A percentile compares a stretch with the other conserved stretches of the same genome.
These are phyloP conservation scores for Calephelis nemesis DNA, from an alignment of 1,140 invertebrate species.

Conservation along the genomic window DNA sequence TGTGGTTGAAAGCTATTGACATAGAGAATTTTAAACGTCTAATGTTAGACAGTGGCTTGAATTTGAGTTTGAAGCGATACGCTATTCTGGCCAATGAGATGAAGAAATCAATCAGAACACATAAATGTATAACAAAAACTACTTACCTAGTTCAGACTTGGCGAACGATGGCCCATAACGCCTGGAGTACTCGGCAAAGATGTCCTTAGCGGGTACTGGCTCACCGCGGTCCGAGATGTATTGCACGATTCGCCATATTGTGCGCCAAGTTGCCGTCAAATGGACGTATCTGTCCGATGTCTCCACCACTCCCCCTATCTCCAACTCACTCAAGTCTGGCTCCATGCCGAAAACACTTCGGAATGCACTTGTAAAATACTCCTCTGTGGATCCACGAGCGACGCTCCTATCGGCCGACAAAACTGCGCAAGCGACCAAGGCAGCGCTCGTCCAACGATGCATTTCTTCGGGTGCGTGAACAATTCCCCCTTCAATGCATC, in stretches of 20 bases:
- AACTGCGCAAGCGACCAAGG: conserved; percentile 60
- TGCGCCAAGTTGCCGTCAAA: conserved; percentile 58
- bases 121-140: not conserved
- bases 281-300: conserved; percentile 45
- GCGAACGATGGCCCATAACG: conserved; percentile 58
- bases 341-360: conserved; percentile 45
- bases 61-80: too few relatives aligned
- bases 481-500: conserved; percentile 48
- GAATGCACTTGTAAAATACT: conserved; percentile 66
- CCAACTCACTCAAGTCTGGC: conserved; percentile 48
- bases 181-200: conserved; percentile 55
- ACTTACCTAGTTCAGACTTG: conserved; percentile 57
- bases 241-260: conserved; percentile 61
- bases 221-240: conserved; percentile 45
- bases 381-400: conserved; percentile 59
- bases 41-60: too few relatives aligned
- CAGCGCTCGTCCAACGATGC: conserved; percentile 43
- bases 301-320: conserved; percentile 49
- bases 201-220: conserved; percentile 42
- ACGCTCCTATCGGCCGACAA: conserved; percentile 67
- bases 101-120: too few relatives aligned
- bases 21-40: too few relatives aligned
- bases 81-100: too few relatives aligned
- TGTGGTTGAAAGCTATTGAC: too few relatives aligned
- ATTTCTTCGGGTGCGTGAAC: conserved; percentile 42